Percentiles rank a stretch among this genome's conserved stretches.
These are phyloP conservation scores for Cancer borealis DNA, from an alignment of 2,888 invertebrate genomes.

Conservation along the genomic window DNA sequence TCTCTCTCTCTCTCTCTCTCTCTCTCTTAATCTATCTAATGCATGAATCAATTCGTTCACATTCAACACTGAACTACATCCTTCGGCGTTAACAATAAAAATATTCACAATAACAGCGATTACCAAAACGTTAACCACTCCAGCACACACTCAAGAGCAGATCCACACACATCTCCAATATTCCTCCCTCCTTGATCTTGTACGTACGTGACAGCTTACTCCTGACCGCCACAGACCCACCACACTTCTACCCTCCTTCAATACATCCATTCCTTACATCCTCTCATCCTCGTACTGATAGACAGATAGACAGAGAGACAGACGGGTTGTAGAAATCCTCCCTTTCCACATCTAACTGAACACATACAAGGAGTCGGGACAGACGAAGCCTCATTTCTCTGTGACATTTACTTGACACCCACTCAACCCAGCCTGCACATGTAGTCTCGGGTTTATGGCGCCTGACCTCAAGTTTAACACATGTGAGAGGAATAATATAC, in stretches of 20 bases:
- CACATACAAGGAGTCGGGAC: no score
- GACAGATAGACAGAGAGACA: neutral
- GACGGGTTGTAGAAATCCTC: neutral
- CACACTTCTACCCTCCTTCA: neutral
- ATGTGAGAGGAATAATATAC: no score
- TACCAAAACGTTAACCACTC: neutral
- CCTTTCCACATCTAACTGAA: neutral
- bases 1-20: neutral
- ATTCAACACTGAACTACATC: neutral
- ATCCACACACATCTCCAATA: neutral
- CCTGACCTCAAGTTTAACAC: no score
- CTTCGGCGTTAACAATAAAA: neutral
- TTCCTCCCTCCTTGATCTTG: conserved; percentile 4
- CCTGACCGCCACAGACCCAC: neutral
- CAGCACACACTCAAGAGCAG: neutral
- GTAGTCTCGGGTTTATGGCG: no score
- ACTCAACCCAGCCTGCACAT: no score
- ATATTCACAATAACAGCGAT: neutral
- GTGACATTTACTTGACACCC: no score
- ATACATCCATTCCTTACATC: neutral
- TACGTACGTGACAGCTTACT: neutral
- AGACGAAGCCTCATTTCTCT: no score
- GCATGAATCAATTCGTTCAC: neutral
- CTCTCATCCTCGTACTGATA: neutral
- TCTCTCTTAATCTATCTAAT: neutral